Base-by-base conservation (phyloP, 2,888 invertebrate species). In the Clanis bilineata region DNA sequence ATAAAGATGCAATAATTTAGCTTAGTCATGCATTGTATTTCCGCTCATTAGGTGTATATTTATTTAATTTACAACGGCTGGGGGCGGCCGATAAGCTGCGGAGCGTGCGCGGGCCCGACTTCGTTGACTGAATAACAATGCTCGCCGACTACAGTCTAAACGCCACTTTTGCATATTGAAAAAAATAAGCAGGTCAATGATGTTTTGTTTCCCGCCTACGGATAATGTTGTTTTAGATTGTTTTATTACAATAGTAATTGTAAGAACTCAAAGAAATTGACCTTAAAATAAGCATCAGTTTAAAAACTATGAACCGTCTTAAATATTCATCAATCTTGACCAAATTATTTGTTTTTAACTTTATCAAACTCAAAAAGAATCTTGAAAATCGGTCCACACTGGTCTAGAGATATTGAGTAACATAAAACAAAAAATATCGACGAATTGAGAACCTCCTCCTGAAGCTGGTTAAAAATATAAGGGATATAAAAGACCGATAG, bases 11-110 rank as follows among this genome's bases (percentile, higher is more conserved):
- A 86, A 90, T 90, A 90, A 89, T 87, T 88, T 77, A 85, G 85
- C 85, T 85, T 85, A 85, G 83, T 88, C 87, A 86, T 88, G 88
- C 90, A 86, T 88, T 88, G 88, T 90, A 86, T 90, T 90, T 89
- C 85, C 87, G 85, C 90, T 92, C 91, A 92, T 92, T 91, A 91
- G 86, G 81, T 88, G 89, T 89, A 87, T 90, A 90, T 91, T 91
- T 91, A 91, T 91, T 91, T 91, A 90, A 92, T 92, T 91, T 90
- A 90, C 90, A 88, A 85, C 84, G 89, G 84, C 90, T 91, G 91
- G 85, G 85, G 82, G 80, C 77, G 74, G 82, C 80, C 89, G 91
- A 92, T 92, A 92, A 91, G 92, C 90, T 83, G 77, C 70, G 85
- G 79, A 79, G 90, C 89, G 90, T 87, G 90, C 85, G 85, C 87